Evolutionary conservation across 2,888 invertebrate species (phyloP), one percentile per base, ranked within the genome.

Genomic region (Pachymerium ferrugineum): DNA sequence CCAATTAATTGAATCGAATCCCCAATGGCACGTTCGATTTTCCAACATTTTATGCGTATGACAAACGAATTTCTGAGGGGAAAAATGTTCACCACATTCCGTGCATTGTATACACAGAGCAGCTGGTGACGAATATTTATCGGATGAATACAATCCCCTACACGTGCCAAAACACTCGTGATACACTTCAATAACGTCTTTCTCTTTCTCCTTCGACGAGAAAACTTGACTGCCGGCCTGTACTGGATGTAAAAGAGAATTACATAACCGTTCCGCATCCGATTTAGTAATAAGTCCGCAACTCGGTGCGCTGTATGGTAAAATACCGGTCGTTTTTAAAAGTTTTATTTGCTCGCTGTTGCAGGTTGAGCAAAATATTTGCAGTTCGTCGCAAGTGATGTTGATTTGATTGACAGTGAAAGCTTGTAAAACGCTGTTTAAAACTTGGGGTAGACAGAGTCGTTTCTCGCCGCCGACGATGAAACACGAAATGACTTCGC

Each of bases 81-180:
- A 88, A 82, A 93, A 93, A 83, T 93, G 87, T 76, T 90, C 90
- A 77, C 90, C 89, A 75, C 80, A 78, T 67, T 78, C 78, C 31
- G 79, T 77, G 83, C 98, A 98, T 83, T 94, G 93, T 83, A 97
- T 93, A 84, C 93, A 94, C 77, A 87, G 87, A 62, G 92, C 88
- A 79, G 88, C 87, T 76, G 89, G 87, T 75, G 86, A 86, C 75
- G 89, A 87, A 84, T 91, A 94, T 81, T 92, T 85, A 78, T 91
- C 92, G 28, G 94, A 90, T 79, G 89, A 89, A 82, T 94, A 92
- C 77, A 92, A 87, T 29, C 97, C 98, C 80, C 90, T 89, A 81
- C 93, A 93, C 84, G 93, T 94, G 69, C 97, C 97, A 84, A 98
- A 98, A 84, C 97, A 98, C 85, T 95, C 93, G 86, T 98, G 98